Conservation (phyloP, 1,140 invertebrate species). For the Euglossa dilemma region DNA sequence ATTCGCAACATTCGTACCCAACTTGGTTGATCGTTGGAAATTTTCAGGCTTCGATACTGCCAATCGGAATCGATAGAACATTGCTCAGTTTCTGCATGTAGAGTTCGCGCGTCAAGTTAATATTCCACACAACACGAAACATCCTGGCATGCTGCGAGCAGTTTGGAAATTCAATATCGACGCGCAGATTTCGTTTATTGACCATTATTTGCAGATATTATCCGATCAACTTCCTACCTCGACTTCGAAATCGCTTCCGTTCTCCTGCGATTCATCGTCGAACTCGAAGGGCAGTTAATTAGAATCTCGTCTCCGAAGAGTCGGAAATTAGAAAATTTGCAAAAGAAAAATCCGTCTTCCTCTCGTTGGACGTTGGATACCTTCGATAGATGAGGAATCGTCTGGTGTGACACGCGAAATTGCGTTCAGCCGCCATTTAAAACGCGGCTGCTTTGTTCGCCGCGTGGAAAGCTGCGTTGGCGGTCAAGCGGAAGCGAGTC, state of each 20-base stretch:
- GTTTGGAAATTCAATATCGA: slow-evolving; percentile 33
- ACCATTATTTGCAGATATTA: slow-evolving; percentile 11
- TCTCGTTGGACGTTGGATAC: too few species aligned
- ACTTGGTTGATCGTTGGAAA: neutral
- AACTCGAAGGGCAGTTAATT: neutral
- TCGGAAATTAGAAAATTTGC: too few species aligned
- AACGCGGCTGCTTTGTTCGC: neutral
- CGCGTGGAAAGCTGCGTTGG: neutral
- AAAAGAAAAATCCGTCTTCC: too few species aligned
- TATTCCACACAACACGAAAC: slow-evolving; percentile 16
- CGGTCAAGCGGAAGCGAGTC: neutral
- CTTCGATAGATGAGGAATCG: neutral
- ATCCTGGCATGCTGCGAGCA: slow-evolving; percentile 51
- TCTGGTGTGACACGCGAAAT: neutral
- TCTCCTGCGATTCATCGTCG: neutral
- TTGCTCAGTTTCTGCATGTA: neutral
- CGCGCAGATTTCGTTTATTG: neutral
- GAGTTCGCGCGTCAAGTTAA: slow-evolving; percentile 40
- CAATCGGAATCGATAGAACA: neutral
- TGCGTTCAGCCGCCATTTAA: neutral
- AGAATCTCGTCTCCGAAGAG: too few species aligned
- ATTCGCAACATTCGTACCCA: too few species aligned
- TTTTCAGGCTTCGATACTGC: neutral
- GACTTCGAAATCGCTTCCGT: too few species aligned
- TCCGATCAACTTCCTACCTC: neutral